phyloP scores from a whole-genome alignment of 2,888 invertebrate genomes.

The Drosophila nigritarsus region DNA sequence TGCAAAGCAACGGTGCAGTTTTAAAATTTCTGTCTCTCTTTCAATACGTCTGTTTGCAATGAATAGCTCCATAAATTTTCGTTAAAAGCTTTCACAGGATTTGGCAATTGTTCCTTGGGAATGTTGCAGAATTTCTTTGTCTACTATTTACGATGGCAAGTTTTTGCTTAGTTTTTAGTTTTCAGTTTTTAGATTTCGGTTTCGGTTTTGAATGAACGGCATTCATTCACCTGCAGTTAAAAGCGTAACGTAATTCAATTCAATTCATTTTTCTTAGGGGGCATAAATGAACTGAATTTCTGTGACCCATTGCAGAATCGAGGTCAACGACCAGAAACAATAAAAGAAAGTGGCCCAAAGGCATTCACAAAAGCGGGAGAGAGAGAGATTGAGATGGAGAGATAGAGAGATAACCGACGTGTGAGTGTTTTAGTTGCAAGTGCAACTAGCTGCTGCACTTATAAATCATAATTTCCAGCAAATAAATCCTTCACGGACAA shows the following conservation, averaged over 20 bases:
- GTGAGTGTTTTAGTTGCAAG: constrained; percentile 44
- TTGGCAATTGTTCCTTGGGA: constrained; percentile 4
- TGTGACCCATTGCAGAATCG: constrained; percentile 51
- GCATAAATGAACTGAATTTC: constrained; percentile 11
- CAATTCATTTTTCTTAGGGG: constrained; percentile 38
- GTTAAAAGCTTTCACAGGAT: constrained; percentile 7
- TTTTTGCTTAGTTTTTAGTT: constrained; percentile 34
- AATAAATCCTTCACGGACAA: constrained; percentile 78
- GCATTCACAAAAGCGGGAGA: constrained; percentile 7
- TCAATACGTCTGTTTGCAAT: neutral
- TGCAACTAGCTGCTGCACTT: constrained; percentile 68
- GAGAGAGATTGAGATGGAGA: neutral
- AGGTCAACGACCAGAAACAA: constrained; percentile 65
- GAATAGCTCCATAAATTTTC: constrained; percentile 5
- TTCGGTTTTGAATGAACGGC: constrained; percentile 18
- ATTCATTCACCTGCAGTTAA: constrained; percentile 57
- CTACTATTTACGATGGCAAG: constrained; percentile 34
- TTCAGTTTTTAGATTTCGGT: constrained; percentile 14
- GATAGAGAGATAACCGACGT: constrained; percentile 15
- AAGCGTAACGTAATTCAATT: constrained; percentile 64
- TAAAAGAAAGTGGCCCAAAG: constrained; percentile 53
- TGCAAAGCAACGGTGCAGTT: neutral
- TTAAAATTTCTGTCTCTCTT: too few relatives aligned
- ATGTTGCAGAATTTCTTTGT: constrained; percentile 1
- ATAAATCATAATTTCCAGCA: constrained; percentile 78